Evolutionary conservation across 1,140 invertebrate genomes (phyloP).

Genomic region (Trichomalopsis sarcophagae): DNA sequence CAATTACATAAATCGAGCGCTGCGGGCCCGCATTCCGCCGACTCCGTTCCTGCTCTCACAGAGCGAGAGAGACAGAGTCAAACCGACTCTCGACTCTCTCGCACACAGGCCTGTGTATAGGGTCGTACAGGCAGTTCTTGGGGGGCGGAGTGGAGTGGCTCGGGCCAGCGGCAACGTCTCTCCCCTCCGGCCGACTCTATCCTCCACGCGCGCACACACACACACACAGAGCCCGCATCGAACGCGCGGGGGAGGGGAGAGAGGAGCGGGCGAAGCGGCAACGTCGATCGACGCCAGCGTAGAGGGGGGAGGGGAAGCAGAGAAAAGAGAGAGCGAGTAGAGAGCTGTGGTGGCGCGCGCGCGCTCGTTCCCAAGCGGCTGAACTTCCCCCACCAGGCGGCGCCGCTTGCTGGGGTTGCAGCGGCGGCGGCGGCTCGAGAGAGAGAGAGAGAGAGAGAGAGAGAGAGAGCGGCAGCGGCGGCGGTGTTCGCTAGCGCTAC

Average conservation of each 20-base stretch:
- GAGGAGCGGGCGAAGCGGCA: neutral
- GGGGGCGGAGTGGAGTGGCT: conserved; percentile 62
- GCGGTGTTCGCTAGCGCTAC: conserved; percentile 65
- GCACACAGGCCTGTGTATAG: conserved; percentile 50
- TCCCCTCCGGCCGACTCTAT: conserved; percentile 3
- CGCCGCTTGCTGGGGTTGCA: conserved; percentile 33
- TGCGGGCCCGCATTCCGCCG: neutral
- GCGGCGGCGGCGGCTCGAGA: conserved; percentile 16
- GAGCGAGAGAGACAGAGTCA: conserved; percentile 67
- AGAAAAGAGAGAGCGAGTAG: neutral
- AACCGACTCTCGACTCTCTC: conserved; percentile 62
- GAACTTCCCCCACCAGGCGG: conserved; percentile 42
- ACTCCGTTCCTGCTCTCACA: neutral
- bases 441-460: neutral
- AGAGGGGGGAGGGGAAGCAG: neutral
- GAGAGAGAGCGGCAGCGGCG: conserved; percentile 59
- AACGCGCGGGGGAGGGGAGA: neutral
- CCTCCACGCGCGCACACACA: neutral
- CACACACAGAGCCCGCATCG: too few relatives aligned
- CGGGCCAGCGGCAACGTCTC: conserved; percentile 64
- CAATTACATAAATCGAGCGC: neutral
- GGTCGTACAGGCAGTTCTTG: conserved; percentile 16
- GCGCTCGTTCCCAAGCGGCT: conserved; percentile 41
- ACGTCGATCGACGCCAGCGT: neutral
- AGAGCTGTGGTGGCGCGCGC: neutral